Conservation (phyloP, 2,113 vertebrate genomes). For the Glareola pratincola region DNA sequence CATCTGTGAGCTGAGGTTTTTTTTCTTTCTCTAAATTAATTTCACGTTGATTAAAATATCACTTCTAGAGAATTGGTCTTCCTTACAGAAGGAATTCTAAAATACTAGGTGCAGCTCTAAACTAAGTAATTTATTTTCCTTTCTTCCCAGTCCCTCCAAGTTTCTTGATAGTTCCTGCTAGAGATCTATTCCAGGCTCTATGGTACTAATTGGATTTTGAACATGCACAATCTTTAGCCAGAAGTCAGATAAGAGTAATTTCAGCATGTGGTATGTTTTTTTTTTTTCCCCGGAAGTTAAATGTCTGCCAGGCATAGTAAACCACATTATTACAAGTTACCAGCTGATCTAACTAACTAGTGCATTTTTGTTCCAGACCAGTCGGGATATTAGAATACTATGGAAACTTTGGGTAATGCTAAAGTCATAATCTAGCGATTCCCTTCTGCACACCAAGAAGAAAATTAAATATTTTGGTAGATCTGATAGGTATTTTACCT, state of each 20-base stretch:
- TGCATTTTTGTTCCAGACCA: background rate
- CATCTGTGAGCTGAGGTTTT: background rate
- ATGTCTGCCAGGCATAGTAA: background rate
- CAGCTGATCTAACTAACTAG: background rate
- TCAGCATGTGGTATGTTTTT: background rate
- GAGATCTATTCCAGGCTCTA: background rate
- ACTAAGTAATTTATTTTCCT: background rate
- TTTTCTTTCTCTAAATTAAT: background rate
- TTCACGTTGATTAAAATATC: background rate
- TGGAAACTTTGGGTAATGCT: background rate
- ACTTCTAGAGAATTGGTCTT: background rate
- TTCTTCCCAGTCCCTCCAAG: background rate
- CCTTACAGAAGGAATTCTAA: background rate
- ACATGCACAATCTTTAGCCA: background rate
- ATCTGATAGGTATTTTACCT: background rate
- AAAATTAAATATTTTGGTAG: background rate
- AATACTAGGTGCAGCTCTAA: background rate
- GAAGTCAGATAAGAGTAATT: background rate
- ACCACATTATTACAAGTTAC: background rate
- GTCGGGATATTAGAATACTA: background rate
- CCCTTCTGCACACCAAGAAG: background rate
- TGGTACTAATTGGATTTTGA: background rate
- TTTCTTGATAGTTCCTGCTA: background rate
- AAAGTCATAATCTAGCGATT: background rate
- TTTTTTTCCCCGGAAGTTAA: background rate